Evolutionary conservation across 2,113 vertebrate genomes (phyloP).

Genomic region (Pygoscelis adeliae): DNA sequence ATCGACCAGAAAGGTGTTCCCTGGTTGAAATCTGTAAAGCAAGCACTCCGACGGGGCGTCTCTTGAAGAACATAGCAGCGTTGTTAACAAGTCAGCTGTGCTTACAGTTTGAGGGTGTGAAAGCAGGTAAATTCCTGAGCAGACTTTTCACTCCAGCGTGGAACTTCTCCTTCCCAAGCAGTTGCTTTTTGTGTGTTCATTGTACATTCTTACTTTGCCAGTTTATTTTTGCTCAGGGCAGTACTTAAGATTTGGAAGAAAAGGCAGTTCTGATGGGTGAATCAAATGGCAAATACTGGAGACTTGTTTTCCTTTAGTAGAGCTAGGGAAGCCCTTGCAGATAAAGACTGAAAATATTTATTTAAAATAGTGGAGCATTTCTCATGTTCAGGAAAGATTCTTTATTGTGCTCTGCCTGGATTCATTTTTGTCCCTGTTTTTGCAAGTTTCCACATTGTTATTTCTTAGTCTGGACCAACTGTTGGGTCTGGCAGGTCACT

Average conservation of each 20-base stretch:
- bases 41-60: rapidly evolving
- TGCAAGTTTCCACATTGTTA: slow-evolving; percentile 55
- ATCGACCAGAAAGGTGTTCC: background rate
- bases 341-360: slow-evolving; percentile 66
- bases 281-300: background rate
- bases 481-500: slow-evolving; percentile 51
- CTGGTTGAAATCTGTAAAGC: background rate
- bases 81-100: background rate
- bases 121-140: background rate
- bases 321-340: background rate
- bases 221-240: slow-evolving; percentile 45
- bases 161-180: background rate
- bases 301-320: background rate
- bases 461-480: slow-evolving; percentile 26
- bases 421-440: slow-evolving; percentile 40
- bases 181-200: background rate
- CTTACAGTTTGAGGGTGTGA: background rate
- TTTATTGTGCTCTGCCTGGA: slow-evolving; percentile 47
- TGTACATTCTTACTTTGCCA: background rate
- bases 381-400: slow-evolving; percentile 41
- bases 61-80: rapidly evolving
- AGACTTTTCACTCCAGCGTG: background rate
- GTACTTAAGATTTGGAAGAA: background rate
- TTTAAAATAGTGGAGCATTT: slow-evolving; percentile 58
- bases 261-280: background rate